Conservation (phyloP, 2,888 invertebrate genomes). For the Dynastes hyllus region DNA sequence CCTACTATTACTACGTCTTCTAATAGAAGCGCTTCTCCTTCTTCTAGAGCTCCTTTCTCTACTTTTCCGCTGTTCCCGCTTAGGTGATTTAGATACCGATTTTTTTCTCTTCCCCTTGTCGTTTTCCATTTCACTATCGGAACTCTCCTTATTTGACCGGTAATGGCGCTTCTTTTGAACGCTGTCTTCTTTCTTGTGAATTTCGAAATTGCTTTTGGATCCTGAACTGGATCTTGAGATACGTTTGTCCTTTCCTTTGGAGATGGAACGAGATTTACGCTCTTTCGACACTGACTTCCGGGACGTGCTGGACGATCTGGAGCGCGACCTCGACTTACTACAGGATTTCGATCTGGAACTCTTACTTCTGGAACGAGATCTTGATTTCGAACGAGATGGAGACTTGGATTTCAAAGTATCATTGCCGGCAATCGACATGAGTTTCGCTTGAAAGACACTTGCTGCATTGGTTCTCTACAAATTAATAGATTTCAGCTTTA, state of each 20-base stretch:
- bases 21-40: conserved; percentile 66
- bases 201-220: conserved; percentile 76
- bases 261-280: conserved; percentile 58
- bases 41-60: conserved; percentile 73
- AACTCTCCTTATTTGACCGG: conserved; percentile 88
- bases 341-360: conserved; percentile 62
- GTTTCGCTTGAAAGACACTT: conserved; percentile 77
- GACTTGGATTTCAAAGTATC: conserved; percentile 64
- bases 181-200: conserved; percentile 85
- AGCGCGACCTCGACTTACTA: conserved; percentile 61
- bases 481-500: conserved; percentile 2
- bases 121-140: conserved; percentile 76
- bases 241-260: conserved; percentile 58
- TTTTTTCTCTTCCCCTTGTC: conserved; percentile 64
- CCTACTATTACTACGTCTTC: conserved; percentile 64
- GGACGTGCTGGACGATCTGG: conserved; percentile 62
- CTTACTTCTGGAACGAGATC: conserved; percentile 64
- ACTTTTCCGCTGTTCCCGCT: conserved; percentile 64
- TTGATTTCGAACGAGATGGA: conserved; percentile 65
- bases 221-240: conserved; percentile 59
- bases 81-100: conserved; percentile 64
- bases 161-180: conserved; percentile 93
- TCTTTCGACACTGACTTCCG: conserved; percentile 56
- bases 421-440: conserved; percentile 77
- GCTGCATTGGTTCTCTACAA: conserved; percentile 70